Evolutionary conservation across 1,140 invertebrate genomes (phyloP).

Genomic region (Hyles vespertilio): DNA sequence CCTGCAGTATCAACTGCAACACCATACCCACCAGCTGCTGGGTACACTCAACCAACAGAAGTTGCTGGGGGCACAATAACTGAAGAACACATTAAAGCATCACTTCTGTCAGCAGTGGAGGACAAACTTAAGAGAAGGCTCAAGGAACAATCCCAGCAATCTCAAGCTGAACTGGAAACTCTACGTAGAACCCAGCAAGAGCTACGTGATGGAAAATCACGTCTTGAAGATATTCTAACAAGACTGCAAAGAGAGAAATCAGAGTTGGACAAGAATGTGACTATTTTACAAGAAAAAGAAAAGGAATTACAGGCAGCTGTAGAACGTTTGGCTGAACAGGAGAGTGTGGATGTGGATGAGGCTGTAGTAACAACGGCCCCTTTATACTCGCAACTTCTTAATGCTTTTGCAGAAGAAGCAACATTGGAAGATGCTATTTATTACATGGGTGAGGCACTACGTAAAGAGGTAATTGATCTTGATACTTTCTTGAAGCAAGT

Average conservation of each 20-base stretch:
- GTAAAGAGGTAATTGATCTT: slow-evolving; percentile 94
- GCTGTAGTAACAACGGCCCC: slow-evolving; percentile 97
- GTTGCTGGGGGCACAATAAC: slow-evolving; percentile 88
- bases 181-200: slow-evolving; percentile 92
- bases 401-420: slow-evolving; percentile 97
- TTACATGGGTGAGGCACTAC: slow-evolving; percentile 96
- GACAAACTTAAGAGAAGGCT: slow-evolving; percentile 93
- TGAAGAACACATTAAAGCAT: slow-evolving; percentile 96
- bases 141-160: slow-evolving; percentile 92
- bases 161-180: slow-evolving; percentile 94
- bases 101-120: slow-evolving; percentile 94
- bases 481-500: slow-evolving; percentile 98
- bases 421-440: slow-evolving; percentile 99
- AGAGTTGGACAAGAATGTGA: slow-evolving; percentile 91
- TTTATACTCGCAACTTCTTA: slow-evolving; percentile 97
- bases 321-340: slow-evolving; percentile 85
- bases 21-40: slow-evolving; percentile 67
- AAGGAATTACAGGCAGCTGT: slow-evolving; percentile 90
- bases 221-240: slow-evolving; percentile 88
- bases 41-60: slow-evolving; percentile 54
- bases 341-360: slow-evolving; percentile 94
- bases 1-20: slow-evolving; percentile 47
- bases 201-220: slow-evolving; percentile 88
- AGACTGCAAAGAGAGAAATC: slow-evolving; percentile 90
- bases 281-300: slow-evolving; percentile 89